Evolutionary conservation across 2,797 vertebrate species (phyloP), one percentile per base, ranked within the genome.

Genomic region (Gymnopithys bicolor): DNA sequence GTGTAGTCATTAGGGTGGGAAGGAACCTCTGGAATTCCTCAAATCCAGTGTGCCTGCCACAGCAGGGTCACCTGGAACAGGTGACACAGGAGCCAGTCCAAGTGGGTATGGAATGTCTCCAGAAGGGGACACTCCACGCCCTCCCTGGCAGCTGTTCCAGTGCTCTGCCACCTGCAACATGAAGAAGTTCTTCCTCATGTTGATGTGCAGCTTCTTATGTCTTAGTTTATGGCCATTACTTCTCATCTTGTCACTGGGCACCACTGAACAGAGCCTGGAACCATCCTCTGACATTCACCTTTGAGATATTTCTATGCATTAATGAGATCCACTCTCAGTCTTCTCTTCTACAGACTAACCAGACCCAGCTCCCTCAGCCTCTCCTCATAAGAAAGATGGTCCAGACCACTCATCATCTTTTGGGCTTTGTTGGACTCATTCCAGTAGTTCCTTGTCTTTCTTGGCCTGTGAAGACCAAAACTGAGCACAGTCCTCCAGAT

Each of bases 171-270:
- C 19, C 30, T 16, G 69, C 63, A 19, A 14, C 3, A 52, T 6
- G 9, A 13, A 6, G 43, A 39, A 62, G 3, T 13, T 49, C 41
- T 62, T 35, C 62, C 41, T 23, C 19, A 0, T 0, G 7, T 0
- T 28, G 55, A 7, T 1, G 3, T 32, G 13, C 11, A 73, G 11
- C 9, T 13, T 3, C 1, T 3, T 27, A 11, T 30, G 46, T 1
- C 14, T 68, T 17, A 9, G 30, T 74, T 37, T 8, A 1, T 62
- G 63, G 0, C 27, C 62, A 7, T 24, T 4, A 1, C 30, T 66
- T 4, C 60, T 48, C 27, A 24, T 28, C 10, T 35, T 62, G 41
- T 55, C 32, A 1, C 48, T 48, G 69, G 51, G 48, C 39, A 75
- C 25, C 24, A 3, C 53, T 62, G 62, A 24, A 3, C 18, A 27